Conservation (phyloP, 1,140 invertebrate genomes). For the Macrotrachela quadricornifera region DNA sequence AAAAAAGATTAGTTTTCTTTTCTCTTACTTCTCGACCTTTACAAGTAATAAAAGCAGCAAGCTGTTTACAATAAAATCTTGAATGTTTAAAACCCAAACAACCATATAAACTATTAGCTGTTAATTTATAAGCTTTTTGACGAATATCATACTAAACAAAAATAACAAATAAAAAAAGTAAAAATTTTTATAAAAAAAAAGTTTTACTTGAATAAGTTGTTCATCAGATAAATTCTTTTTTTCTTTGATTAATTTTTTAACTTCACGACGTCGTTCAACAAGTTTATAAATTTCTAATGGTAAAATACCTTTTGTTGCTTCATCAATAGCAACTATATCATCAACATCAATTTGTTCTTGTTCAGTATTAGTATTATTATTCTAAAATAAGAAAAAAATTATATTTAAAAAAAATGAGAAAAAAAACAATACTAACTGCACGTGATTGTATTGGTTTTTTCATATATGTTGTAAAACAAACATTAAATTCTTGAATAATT, state of each 20-base stretch:
- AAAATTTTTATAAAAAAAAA: no score
- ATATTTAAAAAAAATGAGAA: background rate
- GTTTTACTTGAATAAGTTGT: no score
- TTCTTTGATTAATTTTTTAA: slow-evolving; percentile 71
- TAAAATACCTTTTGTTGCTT: slow-evolving; percentile 45
- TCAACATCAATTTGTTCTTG: background rate
- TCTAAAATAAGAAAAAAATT: background rate
- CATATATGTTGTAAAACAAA: slow-evolving; percentile 81
- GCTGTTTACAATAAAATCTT: slow-evolving; percentile 79
- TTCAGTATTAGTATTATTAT: background rate
- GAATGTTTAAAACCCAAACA: slow-evolving; percentile 84
- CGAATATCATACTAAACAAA: slow-evolving; percentile 66
- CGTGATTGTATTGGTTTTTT: no score
- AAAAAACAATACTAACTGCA: no score
- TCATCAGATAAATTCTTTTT: background rate
- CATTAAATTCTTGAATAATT: slow-evolving; percentile 98
- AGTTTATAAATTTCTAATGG: slow-evolving; percentile 81
- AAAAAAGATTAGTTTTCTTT: no score
- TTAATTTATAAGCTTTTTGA: slow-evolving; percentile 86
- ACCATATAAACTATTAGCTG: slow-evolving; percentile 98
- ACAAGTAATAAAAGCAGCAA: slow-evolving; percentile 76
- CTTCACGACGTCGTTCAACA: slow-evolving; percentile 69
- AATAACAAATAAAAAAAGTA: background rate
- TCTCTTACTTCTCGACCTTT: slow-evolving; percentile 55
- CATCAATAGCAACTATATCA: background rate